Base-by-base conservation (phyloP, 1,140 invertebrate genomes). In the Potamilus streckersoni region DNA sequence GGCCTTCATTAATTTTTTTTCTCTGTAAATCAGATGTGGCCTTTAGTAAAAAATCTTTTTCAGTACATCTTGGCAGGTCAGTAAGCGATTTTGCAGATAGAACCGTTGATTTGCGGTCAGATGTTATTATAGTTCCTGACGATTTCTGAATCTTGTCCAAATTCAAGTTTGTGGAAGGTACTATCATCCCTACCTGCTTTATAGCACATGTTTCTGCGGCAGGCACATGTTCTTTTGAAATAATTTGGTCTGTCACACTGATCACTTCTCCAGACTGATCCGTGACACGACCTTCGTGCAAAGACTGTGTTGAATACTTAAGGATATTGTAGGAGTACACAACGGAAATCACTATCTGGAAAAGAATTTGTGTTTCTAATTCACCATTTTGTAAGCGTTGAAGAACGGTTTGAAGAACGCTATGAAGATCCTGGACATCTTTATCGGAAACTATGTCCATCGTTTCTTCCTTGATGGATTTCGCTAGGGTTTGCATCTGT, bases 301-400 rank as follows among this genome's bases (percentile, higher is more conserved):
- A 56, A 15, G 56, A 2, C 15, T 8, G 20, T 59, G 55, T 27
- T 59, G 38, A 23, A 16, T 38, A 16, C 60, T 67, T 76, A 16
- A 76, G 65, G 15, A 23, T 57, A 23, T 76, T 76, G 63, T 76
- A 76, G 3, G 74, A 57, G 27, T 65, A 76, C 2, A 70, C 68
- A 23, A 76, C 71, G 8, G 74, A 61, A 71, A 71, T 71, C 17
- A 76, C 74, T 31, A 67, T 58, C 27, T 76, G 74, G 67, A 71
- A 76, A 57, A 76, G 57, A 6, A 63, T 67, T 59, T 66, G 68
- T 57, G 67, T 60, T 17, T 71, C 69, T 8, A 76, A 20, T 61
- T 31, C 38, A 23, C 74, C 69, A 13, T 63, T 49, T 38, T 71
- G 49, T 2, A 76, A 16, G 20, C 71, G 49, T n/a, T 19, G 16